Evolutionary conservation across 2,113 vertebrate species (phyloP), one percentile per base, ranked within the genome.

Genomic region (Pachycephala philippinensis): DNA sequence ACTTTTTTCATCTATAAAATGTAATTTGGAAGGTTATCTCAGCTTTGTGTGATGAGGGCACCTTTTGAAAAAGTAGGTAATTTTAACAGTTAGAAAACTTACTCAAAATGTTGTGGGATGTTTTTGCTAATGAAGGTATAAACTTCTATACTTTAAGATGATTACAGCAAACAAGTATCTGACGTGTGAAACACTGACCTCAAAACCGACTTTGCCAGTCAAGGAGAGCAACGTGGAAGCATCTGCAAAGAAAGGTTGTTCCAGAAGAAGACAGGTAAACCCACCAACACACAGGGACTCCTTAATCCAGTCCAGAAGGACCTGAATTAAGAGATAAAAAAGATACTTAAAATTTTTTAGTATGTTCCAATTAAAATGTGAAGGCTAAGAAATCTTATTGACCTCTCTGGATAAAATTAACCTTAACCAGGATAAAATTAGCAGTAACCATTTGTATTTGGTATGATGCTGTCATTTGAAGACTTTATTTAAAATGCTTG

Each of bases 211-310:
- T 84, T 80, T 24, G 9, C 93, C 76, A 47, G 27, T 50, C 37
- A 68, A 76, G 28, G 78, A 88, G 22, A 90, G 9, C 45, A 82
- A 50, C 35, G 8, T 11, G 35, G 91, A 89, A 86, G 33, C 17
- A 54, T 40, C 57, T 52, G 40, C 52, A 90, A 94, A 82, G 68
- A 93, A 71, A 81, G 56, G 31, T 31, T 70, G 66, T 85, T 54
- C 50, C 82, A 93, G 31, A 93, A 95, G 15, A 66, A n/a, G 39
- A 40, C 90, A 96, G 93, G 93, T 97, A 97, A 82, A 7, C 5
- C 2, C 5, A 0, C 1, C 2, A 0, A 2, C 45, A 11, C 26
- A 13, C 3, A 2, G 30, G 27, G 4, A 52, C 2, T 4, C 12
- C 20, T 70, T 85, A 28, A 50, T 33, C 40, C 30, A 35, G 21